These are phyloP conservation scores for Penelope pileata DNA, from an alignment of 2,113 vertebrate species.

Conservation along the genomic window DNA sequence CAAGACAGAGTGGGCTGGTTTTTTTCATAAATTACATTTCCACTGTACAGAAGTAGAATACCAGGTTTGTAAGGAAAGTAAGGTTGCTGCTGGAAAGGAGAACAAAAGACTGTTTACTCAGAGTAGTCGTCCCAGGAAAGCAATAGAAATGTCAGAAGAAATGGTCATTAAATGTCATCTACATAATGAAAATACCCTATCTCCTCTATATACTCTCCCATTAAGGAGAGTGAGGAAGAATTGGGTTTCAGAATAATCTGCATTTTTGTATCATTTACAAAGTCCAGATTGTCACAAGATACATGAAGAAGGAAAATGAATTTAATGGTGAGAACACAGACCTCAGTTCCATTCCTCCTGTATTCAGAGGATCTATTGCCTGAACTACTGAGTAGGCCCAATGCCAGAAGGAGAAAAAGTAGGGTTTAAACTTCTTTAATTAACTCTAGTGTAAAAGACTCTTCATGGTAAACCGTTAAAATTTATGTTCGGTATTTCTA, in stretches of 20 bases:
- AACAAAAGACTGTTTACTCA: constrained; percentile 61
- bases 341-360: constrained; percentile 1
- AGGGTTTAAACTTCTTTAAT: constrained; percentile 57
- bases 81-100: constrained; percentile 13
- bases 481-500: constrained; percentile 31
- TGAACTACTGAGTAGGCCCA: constrained; percentile 26
- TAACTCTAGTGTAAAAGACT: constrained; percentile 42
- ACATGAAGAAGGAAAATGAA: constrained; percentile 11
- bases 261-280: background rate
- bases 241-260: background rate
- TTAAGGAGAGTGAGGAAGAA: background rate
- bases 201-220: background rate
- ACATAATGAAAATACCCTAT: constrained; percentile 7
- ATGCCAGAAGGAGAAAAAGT: constrained; percentile 20
- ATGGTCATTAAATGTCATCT: constrained; percentile 32
- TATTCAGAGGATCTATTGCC: constrained; percentile 12
- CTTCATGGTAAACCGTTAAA: background rate
- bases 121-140: background rate
- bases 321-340: constrained; percentile 37
- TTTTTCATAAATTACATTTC: constrained; percentile 23
- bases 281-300: constrained; percentile 9
- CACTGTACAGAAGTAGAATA: background rate
- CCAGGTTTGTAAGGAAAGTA: background rate
- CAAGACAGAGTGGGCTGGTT: background rate
- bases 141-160: constrained; percentile 47